A percentile compares a stretch with the other conserved stretches of the same genome.
Conservation (phyloP, 2,113 vertebrate species). For the Percopsis transmontana region DNA sequence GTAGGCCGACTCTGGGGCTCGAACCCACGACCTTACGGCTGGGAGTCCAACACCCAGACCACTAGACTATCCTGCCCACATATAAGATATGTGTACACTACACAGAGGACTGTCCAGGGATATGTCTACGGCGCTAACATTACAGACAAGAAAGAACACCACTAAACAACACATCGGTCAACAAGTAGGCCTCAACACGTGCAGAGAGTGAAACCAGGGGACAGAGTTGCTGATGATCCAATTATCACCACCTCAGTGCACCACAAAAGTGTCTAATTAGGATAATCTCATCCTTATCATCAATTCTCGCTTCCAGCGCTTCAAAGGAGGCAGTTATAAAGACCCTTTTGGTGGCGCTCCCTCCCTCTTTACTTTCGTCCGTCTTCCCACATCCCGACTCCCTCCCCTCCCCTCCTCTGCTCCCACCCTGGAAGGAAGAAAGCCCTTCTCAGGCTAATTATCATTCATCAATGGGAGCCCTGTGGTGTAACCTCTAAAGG, state of each 20-base stretch:
- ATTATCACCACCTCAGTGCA: background rate
- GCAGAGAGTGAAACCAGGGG: no score
- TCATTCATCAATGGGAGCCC: background rate
- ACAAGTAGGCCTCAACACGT: no score
- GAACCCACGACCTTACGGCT: no score
- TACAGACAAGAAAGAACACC: no score
- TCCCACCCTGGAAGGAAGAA: background rate
- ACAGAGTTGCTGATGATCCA: background rate
- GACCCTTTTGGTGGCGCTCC: background rate
- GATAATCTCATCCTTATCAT: background rate
- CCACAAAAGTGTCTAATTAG: background rate
- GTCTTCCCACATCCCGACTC: background rate
- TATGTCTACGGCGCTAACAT: no score
- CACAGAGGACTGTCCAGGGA: no score
- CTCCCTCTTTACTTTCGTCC: background rate
- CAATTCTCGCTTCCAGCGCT: background rate
- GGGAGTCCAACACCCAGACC: no score
- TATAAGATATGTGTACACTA: no score
- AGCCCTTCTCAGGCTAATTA: constrained; percentile 2
- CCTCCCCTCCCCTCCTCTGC: background rate
- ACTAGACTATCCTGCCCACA: no score
- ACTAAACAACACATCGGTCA: no score
- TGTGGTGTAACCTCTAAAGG: constrained; percentile 1
- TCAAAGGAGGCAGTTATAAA: background rate
- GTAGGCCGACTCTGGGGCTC: no score